phyloP scores from a whole-genome alignment of 2,888 invertebrate genomes.

The Pardosa pseudoannulata region DNA sequence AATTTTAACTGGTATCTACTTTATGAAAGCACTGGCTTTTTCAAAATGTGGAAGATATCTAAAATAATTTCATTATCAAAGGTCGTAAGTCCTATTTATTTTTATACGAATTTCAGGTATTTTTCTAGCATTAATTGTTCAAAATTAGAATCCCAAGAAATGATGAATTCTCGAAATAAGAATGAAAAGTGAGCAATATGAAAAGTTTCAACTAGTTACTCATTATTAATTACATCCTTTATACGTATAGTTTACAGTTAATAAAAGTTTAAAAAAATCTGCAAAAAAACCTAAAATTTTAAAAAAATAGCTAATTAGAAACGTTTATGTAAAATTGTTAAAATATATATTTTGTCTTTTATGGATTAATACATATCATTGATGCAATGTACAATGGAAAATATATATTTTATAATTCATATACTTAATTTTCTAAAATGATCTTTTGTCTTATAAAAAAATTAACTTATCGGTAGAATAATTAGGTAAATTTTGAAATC shows the following conservation, averaged over 20 bases:
- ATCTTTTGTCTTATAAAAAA: neutral
- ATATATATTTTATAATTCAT: slow-evolving; percentile 7
- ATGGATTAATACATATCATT: slow-evolving; percentile 1
- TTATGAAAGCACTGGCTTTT: no score
- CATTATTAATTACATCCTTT: no score
- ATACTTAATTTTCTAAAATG: neutral
- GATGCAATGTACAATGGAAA: neutral
- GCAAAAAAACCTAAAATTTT: no score
- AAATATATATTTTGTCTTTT: slow-evolving; percentile 4
- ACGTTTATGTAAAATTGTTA: neutral
- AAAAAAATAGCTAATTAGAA: neutral
- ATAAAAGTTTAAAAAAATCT: no score
- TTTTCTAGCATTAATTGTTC: neutral
- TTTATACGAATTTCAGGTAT: neutral
- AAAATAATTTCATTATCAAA: no score
- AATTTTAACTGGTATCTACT: no score
- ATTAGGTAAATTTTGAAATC: neutral
- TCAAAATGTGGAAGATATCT: no score
- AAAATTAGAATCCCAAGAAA: neutral
- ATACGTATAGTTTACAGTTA: no score
- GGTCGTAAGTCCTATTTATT: neutral
- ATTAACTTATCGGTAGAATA: neutral
- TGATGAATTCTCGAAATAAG: no score
- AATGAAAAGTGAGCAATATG: no score
- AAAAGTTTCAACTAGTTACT: no score